These are phyloP conservation scores for Clitarchus hookeri DNA, from an alignment of 2,888 invertebrate species.

Conservation along the genomic window DNA sequence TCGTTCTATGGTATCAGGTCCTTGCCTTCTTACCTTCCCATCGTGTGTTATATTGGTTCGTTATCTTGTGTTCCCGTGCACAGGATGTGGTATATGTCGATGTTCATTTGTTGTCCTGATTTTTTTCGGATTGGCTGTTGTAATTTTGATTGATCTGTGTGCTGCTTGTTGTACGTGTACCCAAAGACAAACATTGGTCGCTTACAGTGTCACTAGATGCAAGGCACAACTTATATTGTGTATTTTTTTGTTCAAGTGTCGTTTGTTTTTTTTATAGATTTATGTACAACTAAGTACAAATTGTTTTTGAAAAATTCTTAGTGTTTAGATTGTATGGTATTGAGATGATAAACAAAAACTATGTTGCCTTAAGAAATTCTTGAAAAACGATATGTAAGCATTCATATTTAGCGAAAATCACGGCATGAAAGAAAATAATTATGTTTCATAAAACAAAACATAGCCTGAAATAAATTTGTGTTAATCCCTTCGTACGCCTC, in stretches of 20 bases:
- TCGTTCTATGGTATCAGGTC: constrained; percentile 55
- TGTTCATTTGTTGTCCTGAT: constrained; percentile 17
- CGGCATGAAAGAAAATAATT: no score
- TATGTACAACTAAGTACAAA: not conserved
- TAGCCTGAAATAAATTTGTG: no score
- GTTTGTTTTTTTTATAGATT: not conserved
- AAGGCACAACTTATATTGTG: not conserved
- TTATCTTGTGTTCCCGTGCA: constrained; percentile 2
- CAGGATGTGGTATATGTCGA: constrained; percentile 17
- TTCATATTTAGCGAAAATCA: no score
- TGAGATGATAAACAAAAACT: no score
- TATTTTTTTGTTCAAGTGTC: not conserved
- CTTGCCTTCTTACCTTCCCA: constrained; percentile 38
- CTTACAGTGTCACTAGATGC: not conserved
- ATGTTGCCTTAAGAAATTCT: no score
- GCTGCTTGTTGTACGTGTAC: constrained; percentile 17
- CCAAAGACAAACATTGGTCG: not conserved
- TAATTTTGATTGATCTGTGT: constrained; percentile 17
- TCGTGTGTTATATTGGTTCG: constrained; percentile 15
- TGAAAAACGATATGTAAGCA: no score
- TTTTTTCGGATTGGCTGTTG: constrained; percentile 23
- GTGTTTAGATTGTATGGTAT: no score
- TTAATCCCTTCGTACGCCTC: no score
- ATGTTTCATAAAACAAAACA: no score
- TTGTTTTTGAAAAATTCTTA: not conserved